Base-by-base conservation (phyloP, 2,797 vertebrate species). In the Sebastes miniatus region DNA sequence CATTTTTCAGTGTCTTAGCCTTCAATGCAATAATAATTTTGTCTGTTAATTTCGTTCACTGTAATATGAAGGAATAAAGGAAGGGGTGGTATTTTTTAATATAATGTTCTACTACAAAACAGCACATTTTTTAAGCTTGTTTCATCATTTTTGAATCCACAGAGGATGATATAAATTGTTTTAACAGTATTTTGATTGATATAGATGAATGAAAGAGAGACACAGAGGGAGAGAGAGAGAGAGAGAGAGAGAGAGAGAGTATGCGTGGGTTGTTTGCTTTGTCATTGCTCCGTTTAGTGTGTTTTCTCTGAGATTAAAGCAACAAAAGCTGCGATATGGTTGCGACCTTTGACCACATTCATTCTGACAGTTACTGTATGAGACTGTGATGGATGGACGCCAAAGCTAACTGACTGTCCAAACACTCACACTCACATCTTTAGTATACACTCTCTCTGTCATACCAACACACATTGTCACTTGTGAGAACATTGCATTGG, bases 291-390 rank as follows among this genome's bases (percentile, higher is more conserved):
- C 3, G 12, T 78, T 79, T 34, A 74, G 5, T 75, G 66, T 87
- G 88, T 89, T 87, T 79, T 85, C 79, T 80, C 59, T 27, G 76
- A 78, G 88, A 90, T 88, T 87, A 88, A 8, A 16, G 63, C 65
- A 29, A 91, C 90, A 91, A 90, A 90, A 85, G 80, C 34, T 2
- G 1, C 1, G 31, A 76, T 80, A 67, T 0, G 12, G 6, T 4
- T 5, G 9, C 63, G 12, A 91, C 85, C 88, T 93, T 91, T 92
- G 87, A 69, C 87, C 78, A 9, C 34, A 12, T 59, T 69, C 24
- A 3, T 6, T 65, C 54, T 88, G 88, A 83, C 87, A 87, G 63
- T 61, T 85, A 56, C 80, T 81, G 79, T 84, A 79, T 70, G 62
- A 16, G 2, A 39, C 36, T 5, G 62, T 87, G 89, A 92, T 76